Evolutionary conservation across 2,888 invertebrate genomes (phyloP), one percentile per base, ranked within the genome.

Genomic region (Spodoptera littoralis): DNA sequence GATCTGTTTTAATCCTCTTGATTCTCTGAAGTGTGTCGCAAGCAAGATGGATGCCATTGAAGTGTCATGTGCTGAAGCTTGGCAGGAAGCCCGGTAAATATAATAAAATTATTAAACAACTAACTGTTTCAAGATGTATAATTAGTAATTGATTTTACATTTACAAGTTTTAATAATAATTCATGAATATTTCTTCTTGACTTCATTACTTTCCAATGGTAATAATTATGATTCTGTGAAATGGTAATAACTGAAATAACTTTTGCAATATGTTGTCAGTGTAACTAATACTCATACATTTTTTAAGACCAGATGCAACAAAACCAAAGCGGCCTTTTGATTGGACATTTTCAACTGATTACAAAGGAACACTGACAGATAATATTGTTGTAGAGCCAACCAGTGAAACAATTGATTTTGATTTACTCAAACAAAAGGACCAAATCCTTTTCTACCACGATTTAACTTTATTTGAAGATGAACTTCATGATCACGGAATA

Each of bases 271-370:
- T 36, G 18, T 13, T 43, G 43, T n/a, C 8, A 3, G 2, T 3
- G n/a, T 43, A 1, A 24, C 47, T 30, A 18, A 27, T 22, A 43
- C 51, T n/a, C 9, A 46, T 30, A 4, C 51, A 68, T 77, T 60
- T 76, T 87, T 91, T 49, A 83, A 98, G 98, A 83, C 96, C 97
- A 48, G 96, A 97, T 81, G 93, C 97, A 76, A 96, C 96, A 77
- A 97, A 97, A 84, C 97, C 98, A 84, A 95, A 98, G 59, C 97
- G 97, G 84, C 97, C 98, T 18, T 99, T 98, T 92, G 99, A 99
- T 92, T 99, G 99, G 99, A 99, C 99, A 1, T 99, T 98, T 87
- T 97, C 98, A 22, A 98, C 98, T 41, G 96, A 97, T 84, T 99
- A 99, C 89, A 96, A 96, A 87, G 99, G 99, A 45, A 97, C 97